Conservation (phyloP, 2,888 invertebrate species). For the Atrina japonica region DNA sequence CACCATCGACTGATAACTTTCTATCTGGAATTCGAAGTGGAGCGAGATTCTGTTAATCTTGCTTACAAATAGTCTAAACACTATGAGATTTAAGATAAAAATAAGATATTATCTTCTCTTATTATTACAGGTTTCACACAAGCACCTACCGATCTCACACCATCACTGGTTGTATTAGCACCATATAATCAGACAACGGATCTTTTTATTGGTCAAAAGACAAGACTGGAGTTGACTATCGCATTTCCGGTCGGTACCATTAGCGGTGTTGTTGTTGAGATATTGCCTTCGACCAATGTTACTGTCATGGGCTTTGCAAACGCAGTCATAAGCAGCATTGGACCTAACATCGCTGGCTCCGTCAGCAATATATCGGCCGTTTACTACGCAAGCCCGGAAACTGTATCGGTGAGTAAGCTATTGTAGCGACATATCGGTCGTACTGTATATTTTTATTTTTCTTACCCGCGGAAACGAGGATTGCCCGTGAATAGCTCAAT, state of each 20-base stretch:
- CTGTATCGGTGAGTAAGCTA: constrained; percentile 23
- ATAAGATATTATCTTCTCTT: too few relatives aligned
- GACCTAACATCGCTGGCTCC: neutral
- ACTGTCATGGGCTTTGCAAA: constrained; percentile 32
- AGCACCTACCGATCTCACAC: constrained; percentile 27
- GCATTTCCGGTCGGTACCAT: constrained; percentile 31
- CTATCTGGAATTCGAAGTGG: too few relatives aligned
- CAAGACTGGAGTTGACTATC: constrained; percentile 29
- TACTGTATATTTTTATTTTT: too few relatives aligned
- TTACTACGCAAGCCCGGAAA: constrained; percentile 22
- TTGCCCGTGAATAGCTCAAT: too few relatives aligned
- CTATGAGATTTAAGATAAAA: too few relatives aligned
- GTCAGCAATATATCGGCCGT: constrained; percentile 9
- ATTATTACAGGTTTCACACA: too few relatives aligned
- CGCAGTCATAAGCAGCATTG: constrained; percentile 5
- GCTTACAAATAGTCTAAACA: too few relatives aligned
- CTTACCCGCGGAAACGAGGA: too few relatives aligned
- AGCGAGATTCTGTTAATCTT: too few relatives aligned
- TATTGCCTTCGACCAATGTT: constrained; percentile 39
- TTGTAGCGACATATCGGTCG: neutral
- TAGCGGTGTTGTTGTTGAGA: constrained; percentile 22
- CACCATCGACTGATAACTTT: too few relatives aligned
- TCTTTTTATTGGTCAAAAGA: constrained; percentile 14
- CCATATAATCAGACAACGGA: constrained; percentile 22
- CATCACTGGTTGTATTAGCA: constrained; percentile 8